phyloP scores from a whole-genome alignment of 2,888 invertebrate species.

The Neoascia interrupta region DNA sequence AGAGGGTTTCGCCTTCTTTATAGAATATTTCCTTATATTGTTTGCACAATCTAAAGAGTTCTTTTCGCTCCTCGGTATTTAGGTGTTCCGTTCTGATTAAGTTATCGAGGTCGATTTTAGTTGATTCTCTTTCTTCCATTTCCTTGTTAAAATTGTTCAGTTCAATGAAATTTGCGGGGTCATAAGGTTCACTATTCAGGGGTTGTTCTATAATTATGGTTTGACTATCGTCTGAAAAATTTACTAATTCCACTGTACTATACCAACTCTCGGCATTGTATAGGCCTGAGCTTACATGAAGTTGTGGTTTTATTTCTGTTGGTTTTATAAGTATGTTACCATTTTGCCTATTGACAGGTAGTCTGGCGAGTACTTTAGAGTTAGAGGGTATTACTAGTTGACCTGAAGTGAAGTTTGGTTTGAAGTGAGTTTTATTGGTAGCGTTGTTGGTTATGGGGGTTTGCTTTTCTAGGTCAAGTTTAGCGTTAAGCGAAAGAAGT shows the following conservation, averaged over 20 bases:
- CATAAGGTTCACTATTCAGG: not conserved
- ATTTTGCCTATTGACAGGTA: not conserved
- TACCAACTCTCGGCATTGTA: not conserved
- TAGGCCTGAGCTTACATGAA: not conserved
- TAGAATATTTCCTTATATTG: not conserved
- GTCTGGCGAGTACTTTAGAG: constrained; percentile 1
- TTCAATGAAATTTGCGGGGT: not conserved
- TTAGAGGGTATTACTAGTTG: constrained; percentile 2
- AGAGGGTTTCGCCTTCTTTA: constrained; percentile 2
- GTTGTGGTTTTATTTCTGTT: not conserved
- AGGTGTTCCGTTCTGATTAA: constrained; percentile 2
- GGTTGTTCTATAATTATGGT: not conserved
- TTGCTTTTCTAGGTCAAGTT: too few relatives aligned
- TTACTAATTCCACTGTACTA: not conserved
- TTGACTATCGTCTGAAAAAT: not conserved
- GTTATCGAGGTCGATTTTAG: not conserved
- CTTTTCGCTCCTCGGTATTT: constrained; percentile 8
- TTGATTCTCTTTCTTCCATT: not conserved
- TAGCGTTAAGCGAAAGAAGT: not conserved
- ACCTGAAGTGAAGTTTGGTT: constrained; percentile 1
- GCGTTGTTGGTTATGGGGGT: not conserved
- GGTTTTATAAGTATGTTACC: not conserved
- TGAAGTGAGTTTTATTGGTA: not conserved
- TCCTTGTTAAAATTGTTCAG: not conserved
- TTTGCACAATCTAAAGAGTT: not conserved